Conservation (phyloP, 2,797 vertebrate genomes). For the Ceryle rudis region DNA sequence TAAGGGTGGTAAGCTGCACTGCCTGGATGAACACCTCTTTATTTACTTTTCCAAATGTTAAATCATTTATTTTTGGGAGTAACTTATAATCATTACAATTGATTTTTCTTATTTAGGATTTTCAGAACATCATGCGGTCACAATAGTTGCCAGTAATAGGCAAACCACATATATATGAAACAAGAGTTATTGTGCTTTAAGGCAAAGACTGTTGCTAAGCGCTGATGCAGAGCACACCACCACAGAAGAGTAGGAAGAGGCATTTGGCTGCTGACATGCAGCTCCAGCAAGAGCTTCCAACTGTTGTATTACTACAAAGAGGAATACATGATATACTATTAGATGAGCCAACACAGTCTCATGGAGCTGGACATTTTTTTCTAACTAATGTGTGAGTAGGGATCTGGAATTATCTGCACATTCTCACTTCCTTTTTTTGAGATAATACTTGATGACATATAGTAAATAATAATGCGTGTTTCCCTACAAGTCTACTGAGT, state of each 20-base stretch:
- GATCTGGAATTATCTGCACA: neutral
- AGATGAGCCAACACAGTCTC: neutral
- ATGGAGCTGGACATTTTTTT: neutral
- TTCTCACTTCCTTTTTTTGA: neutral
- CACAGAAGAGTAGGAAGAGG: neutral
- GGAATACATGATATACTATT: neutral
- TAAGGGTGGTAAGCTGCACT: neutral
- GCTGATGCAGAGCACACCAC: neutral
- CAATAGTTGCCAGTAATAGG: neutral
- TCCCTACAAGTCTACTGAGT: neutral
- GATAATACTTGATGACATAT: neutral
- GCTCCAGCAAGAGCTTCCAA: neutral
- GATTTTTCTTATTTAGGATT: neutral
- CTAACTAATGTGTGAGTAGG: neutral
- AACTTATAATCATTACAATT: neutral
- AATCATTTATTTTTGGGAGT: neutral
- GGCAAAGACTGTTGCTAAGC: neutral
- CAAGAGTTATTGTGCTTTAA: neutral
- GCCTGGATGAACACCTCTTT: neutral
- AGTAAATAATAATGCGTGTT: neutral
- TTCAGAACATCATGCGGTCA: neutral
- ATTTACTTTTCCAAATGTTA: constrained; percentile 26
- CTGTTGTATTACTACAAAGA: neutral
- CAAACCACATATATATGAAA: neutral
- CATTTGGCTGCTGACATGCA: neutral